Percentiles rank a stretch among this genome's conserved stretches.
phyloP scores from a whole-genome alignment of 2,888 invertebrate genomes.

The Mystacides longicornis region DNA sequence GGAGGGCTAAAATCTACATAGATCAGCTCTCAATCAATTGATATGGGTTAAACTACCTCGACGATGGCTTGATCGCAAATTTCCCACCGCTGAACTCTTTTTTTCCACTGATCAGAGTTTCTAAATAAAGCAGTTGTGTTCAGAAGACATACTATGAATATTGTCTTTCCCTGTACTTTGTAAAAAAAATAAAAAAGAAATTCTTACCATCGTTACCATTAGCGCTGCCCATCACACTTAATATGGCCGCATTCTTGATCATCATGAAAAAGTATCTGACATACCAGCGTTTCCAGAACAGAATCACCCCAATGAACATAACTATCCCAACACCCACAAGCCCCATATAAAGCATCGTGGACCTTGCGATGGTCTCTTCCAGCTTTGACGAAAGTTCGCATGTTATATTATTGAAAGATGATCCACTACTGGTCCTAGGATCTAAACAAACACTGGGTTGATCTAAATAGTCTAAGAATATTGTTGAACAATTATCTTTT shows the following conservation, averaged over 20 bases:
- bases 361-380: neutral
- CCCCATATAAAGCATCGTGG: neutral
- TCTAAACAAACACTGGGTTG: conserved; percentile 37
- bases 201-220: conserved; percentile 9
- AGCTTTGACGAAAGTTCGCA: neutral
- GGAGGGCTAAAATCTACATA: too few species aligned
- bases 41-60: too few species aligned
- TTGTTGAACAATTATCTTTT: conserved; percentile 28
- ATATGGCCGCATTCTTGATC: conserved; percentile 49
- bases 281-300: conserved; percentile 46
- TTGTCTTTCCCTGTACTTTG: too few species aligned
- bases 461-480: conserved; percentile 35
- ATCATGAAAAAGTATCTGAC: conserved; percentile 52
- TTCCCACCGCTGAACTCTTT: too few species aligned
- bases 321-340: conserved; percentile 6
- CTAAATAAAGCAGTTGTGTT: too few species aligned
- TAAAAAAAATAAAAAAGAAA: too few species aligned
- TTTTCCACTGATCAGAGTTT: too few species aligned
- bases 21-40: too few species aligned
- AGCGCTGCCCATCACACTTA: conserved; percentile 48
- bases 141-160: too few species aligned
- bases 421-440: conserved; percentile 27
- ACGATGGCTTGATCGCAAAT: too few species aligned
- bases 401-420: conserved; percentile 9
- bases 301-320: neutral